Evolutionary conservation across 2,113 vertebrate genomes (phyloP), one percentile per base, ranked within the genome.

Genomic region (Xenopus laevis): DNA sequence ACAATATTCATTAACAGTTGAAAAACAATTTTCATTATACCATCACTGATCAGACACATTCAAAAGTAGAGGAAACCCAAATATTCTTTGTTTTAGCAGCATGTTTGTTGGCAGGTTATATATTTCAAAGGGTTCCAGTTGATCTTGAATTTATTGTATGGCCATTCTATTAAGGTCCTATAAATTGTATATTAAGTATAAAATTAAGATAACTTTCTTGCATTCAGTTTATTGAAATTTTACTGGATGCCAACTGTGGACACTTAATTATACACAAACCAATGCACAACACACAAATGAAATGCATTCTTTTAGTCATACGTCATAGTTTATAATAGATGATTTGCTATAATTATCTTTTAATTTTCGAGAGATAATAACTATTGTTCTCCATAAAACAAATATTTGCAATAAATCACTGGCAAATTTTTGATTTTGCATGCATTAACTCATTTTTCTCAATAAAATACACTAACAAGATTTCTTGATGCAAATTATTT

Each of bases 61-160:
- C 15, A 65, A 18, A 46, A 58, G 6, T 33, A 67, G 47, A 47
- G 33, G 55, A 59, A 60, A 73, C 66, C 9, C 12, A 40, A 73
- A 58, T 66, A 65, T 47, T 58, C 62, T 59, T 74, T 74, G 53
- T 67, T 60, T 74, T 46, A 59, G 66, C 68, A 44, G 60, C 64
- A 74, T 74, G 64, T 44, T 50, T 74, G 55, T 40, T 74, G 64
- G 55, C 47, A 60, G 16, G 63, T 67, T 21, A 60, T 74, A 60
- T 17, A 67, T 68, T 74, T 68, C 57, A 52, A 74, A 68, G 68
- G 65, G 16, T 40, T 68, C 60, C 55, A 74, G 65, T 59, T 21
- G 44, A 74, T 55, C 13, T 45, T 62, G 55, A 13, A 4, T 4
- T 27, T 27, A 27, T 27, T 27, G 23, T 27, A 27, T 27, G 4